Conservation (phyloP, 1,140 invertebrate species). For the Polypedilum vanderplanki region DNA sequence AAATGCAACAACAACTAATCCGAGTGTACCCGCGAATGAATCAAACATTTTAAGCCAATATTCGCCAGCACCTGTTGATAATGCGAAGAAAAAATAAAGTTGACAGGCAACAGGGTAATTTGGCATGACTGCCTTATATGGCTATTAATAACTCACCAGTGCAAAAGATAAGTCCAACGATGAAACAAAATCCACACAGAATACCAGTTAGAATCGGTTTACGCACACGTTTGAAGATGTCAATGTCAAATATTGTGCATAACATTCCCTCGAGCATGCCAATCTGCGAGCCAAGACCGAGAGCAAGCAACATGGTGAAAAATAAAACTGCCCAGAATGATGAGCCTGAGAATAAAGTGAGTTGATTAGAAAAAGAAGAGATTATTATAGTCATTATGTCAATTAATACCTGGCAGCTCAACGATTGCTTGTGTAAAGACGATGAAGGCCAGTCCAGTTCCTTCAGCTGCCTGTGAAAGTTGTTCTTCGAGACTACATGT, state of each 20-base stretch:
- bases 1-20: conserved; percentile 81
- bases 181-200: conserved; percentile 76
- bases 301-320: conserved; percentile 84
- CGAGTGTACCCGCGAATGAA: conserved; percentile 88
- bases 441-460: conserved; percentile 85
- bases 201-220: conserved; percentile 83
- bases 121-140: no score
- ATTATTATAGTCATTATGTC: background rate
- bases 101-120: no score
- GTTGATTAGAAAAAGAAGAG: background rate
- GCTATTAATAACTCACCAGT: background rate
- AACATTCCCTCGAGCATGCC: conserved; percentile 89
- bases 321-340: conserved; percentile 91
- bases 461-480: conserved; percentile 70
- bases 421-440: conserved; percentile 89
- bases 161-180: conserved; percentile 65
- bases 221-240: conserved; percentile 77
- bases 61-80: conserved; percentile 86
- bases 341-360: conserved; percentile 49
- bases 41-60: conserved; percentile 95
- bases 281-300: conserved; percentile 86
- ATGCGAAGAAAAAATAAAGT: conserved; percentile 41
- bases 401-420: conserved; percentile 57
- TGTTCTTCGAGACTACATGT: conserved; percentile 46
- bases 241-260: conserved; percentile 86